These are phyloP conservation scores for Mythimna loreyi DNA, from an alignment of 2,888 invertebrate genomes.

Conservation along the genomic window DNA sequence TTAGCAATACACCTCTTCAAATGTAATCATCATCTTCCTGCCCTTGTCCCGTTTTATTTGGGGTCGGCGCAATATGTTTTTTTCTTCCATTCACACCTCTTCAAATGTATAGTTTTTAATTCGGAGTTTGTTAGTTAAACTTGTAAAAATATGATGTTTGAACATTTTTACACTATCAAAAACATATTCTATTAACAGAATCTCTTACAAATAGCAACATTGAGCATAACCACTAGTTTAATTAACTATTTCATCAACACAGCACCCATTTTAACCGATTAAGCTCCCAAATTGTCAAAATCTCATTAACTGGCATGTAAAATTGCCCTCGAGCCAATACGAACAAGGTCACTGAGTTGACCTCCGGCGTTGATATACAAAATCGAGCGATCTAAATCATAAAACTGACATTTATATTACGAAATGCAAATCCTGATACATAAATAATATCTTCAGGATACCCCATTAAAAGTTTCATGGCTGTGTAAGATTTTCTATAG, in stretches of 20 bases:
- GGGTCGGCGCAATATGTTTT: no score
- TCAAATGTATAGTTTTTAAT: no score
- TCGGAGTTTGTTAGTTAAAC: no score
- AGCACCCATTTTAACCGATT: conserved; percentile 23
- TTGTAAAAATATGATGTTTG: not conserved
- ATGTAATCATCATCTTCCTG: no score
- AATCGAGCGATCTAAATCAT: conserved; percentile 51
- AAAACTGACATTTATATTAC: conserved; percentile 57
- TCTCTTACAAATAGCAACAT: not conserved
- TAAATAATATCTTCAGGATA: conserved; percentile 56
- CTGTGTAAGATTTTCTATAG: conserved; percentile 45
- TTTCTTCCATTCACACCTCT: no score
- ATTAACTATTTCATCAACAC: conserved; percentile 24
- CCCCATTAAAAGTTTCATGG: conserved; percentile 54
- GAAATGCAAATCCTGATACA: conserved; percentile 55
- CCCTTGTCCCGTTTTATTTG: no score
- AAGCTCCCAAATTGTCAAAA: conserved; percentile 30
- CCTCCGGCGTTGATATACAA: conserved; percentile 19
- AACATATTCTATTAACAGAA: no score
- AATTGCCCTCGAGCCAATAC: conserved; percentile 22
- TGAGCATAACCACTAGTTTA: conserved; percentile 5
- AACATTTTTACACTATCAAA: no score
- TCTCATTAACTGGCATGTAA: conserved; percentile 23
- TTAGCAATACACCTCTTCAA: no score
- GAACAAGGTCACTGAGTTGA: conserved; percentile 36